These are phyloP conservation scores for Drosophila picticornis DNA, from an alignment of 2,888 invertebrate genomes.

Conservation along the genomic window DNA sequence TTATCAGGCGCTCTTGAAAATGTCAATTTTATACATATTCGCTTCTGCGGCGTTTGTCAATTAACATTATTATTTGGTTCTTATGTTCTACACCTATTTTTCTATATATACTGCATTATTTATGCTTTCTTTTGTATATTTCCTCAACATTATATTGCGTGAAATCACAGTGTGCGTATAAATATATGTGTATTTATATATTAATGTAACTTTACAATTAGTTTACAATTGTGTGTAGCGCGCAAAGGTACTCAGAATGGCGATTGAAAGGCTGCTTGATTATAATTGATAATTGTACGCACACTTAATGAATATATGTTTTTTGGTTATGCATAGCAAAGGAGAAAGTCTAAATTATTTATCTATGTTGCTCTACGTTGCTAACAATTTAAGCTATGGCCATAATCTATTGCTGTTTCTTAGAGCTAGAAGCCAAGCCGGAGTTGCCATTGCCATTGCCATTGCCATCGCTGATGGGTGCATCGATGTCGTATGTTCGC, in stretches of 20 bases:
- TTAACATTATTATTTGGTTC: conserved; percentile 9
- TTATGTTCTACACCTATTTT: not conserved
- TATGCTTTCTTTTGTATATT: conserved; percentile 3
- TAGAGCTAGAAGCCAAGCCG: conserved; percentile 73
- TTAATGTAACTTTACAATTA: conserved; percentile 24
- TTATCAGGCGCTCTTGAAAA: conserved; percentile 29
- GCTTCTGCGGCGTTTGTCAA: conserved; percentile 14
- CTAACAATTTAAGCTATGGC: not conserved
- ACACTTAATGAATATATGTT: not conserved
- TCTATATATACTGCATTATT: not conserved
- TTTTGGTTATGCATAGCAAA: not conserved
- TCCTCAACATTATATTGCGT: conserved; percentile 24
- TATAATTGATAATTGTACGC: no score
- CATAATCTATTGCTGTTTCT: conserved; percentile 60
- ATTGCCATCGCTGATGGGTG: conserved; percentile 79
- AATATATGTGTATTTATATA: not conserved
- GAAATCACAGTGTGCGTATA: conserved; percentile 44
- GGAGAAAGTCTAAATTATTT: not conserved
- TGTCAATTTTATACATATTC: conserved; percentile 11
- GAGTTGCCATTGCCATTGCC: conserved; percentile 54
- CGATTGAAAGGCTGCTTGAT: conserved; percentile 13
- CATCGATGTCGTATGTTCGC: conserved; percentile 81
- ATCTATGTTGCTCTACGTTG: not conserved
- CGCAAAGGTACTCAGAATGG: conserved; percentile 39
- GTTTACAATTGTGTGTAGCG: conserved; percentile 41